Base-by-base conservation (phyloP, 2,113 vertebrate genomes). In the Bos indicus region DNA sequence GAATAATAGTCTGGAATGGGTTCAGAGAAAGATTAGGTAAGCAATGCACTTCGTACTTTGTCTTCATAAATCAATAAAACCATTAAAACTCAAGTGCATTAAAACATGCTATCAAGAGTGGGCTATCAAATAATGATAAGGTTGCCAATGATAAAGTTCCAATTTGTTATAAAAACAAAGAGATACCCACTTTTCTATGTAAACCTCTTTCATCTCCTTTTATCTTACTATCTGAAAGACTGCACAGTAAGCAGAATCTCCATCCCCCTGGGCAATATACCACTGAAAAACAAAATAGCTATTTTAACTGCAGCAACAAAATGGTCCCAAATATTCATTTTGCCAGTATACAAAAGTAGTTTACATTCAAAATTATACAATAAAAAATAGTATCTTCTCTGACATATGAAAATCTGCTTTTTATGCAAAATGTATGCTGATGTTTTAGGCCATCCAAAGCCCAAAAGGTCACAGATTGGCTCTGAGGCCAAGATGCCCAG, bases 401-500 rank as follows among this genome's bases (percentile, higher is more conserved):
- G 48, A 30, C 7, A 36, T 46, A 2, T 48, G 36, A 85, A 51
- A 80, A 51, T 52, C 2, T 46, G 25, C 7, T 40, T 33, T 62
- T 84, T n/a, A 59, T 15, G 48, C 82, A 97, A 96, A 0, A 0
- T 33, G 78, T 83, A 77, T 43, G 83, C 94, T 95, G 52, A 86
- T 93, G 26, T 97, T 96, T 60, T 7, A 91, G 30, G 93, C 43
- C 60, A 97, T 83, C 52, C 17, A 97, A 98, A 64, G 8, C 46
- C 96, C 59, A 21, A 96, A 98, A 95, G 43, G 93, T 96, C 95
- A 98, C 94, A 98, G 62, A 98, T 94, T 98, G 64, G 48, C 95
- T 92, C 96, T 98, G 89, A 97, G 81, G 46, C 71, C 88, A 97
- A 98, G 43, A 64, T 97, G 97, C 98, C 62, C 88, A 98, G 92